Percentiles rank a stretch among this genome's conserved stretches.
phyloP scores from a whole-genome alignment of 92 coral and sea anemone species.

The Chrysogorgia sp. region DNA sequence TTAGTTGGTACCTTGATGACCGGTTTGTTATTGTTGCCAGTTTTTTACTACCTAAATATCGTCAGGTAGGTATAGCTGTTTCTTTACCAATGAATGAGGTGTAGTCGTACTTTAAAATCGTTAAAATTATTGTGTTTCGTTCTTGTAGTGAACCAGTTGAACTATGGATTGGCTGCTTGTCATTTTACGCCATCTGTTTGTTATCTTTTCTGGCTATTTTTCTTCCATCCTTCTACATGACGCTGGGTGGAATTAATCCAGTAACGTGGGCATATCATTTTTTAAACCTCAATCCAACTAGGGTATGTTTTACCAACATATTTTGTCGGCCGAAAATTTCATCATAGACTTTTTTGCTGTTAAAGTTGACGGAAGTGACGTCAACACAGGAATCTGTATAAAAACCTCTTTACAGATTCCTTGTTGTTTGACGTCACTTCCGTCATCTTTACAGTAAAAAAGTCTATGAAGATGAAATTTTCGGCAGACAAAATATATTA shows the following conservation, averaged over 20 bases:
- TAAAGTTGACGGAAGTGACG: too few species aligned
- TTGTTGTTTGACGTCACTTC: too few species aligned
- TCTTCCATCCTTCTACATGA: conserved; percentile 83
- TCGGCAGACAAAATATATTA: too few species aligned
- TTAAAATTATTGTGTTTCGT: not conserved
- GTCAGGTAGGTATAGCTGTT: conserved; percentile 76
- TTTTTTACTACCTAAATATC: conserved; percentile 74
- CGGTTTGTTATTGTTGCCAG: conserved; percentile 83
- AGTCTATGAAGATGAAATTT: too few species aligned
- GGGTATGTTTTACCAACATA: conserved; percentile 64
- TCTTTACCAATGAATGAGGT: not conserved
- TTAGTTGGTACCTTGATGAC: conserved; percentile 84
- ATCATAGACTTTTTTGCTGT: too few species aligned
- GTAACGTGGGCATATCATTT: conserved; percentile 73
- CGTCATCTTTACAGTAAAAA: too few species aligned
- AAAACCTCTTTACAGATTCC: too few species aligned
- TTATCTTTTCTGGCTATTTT: conserved; percentile 74
- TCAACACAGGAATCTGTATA: too few species aligned
- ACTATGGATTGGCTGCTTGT: conserved; percentile 63
- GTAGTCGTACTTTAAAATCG: not conserved
- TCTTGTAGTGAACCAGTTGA: conserved; percentile 70
- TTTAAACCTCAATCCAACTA: conserved; percentile 51
- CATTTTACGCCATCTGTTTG: conserved; percentile 74
- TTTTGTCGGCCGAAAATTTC: not conserved
- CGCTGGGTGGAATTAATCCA: conserved; percentile 86